phyloP scores from a whole-genome alignment of 1,140 invertebrate species.

The Drosophila kepulauana region DNA sequence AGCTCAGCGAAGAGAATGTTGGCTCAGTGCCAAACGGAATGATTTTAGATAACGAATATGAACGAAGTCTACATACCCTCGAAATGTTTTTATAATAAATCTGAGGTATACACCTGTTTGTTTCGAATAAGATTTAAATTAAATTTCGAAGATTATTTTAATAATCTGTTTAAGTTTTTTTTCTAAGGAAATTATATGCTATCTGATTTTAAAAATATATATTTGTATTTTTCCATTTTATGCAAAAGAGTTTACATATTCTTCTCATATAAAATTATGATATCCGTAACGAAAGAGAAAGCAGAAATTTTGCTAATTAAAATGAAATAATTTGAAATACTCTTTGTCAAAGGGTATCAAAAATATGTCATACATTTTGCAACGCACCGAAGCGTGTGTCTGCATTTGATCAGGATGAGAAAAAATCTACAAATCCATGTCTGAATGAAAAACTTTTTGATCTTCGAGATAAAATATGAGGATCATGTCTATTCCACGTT shows the following conservation, averaged over 20 bases:
- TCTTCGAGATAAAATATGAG: conserved; percentile 8
- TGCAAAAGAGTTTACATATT: too few relatives aligned
- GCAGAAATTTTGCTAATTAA: not conserved
- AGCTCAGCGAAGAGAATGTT: conserved; percentile 49
- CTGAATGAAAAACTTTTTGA: conserved; percentile 18
- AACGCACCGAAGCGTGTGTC: not conserved
- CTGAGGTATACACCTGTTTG: not conserved
- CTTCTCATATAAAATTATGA: not conserved
- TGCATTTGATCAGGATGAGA: conserved; percentile 10
- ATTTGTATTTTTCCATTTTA: too few relatives aligned
- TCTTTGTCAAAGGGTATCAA: not conserved
- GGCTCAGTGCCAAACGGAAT: conserved; percentile 30
- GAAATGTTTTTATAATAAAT: too few relatives aligned
- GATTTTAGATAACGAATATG: not conserved
- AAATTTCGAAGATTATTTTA: too few relatives aligned
- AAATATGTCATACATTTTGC: not conserved
- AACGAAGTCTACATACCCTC: conserved; percentile 33
- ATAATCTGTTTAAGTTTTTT: too few relatives aligned
- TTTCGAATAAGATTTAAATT: not conserved
- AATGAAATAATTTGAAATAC: not conserved
- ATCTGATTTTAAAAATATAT: too few relatives aligned
- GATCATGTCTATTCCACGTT: not conserved
- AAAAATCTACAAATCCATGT: conserved; percentile 9
- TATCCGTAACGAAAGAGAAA: not conserved
- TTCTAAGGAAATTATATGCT: too few relatives aligned